Base-by-base conservation (phyloP, 2,113 vertebrate species). In the Agapornis roseicollis region DNA sequence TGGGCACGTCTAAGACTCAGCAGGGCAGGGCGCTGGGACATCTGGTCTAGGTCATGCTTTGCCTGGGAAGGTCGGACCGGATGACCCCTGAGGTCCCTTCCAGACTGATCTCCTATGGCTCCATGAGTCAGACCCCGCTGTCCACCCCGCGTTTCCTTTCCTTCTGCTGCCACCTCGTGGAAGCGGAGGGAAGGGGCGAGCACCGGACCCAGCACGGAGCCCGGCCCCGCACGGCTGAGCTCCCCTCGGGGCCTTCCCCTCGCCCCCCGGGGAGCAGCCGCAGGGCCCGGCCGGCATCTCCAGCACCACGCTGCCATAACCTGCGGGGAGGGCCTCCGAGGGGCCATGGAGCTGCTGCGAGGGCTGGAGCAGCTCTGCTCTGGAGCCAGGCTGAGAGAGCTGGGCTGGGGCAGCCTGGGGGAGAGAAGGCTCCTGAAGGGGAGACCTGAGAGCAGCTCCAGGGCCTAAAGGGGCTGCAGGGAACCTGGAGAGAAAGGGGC, bases 81-180 rank as follows among this genome's bases (percentile, higher is more conserved):
- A n/a, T 14, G 33, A 20, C 19, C 13, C 55, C 56, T 2, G 33
- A 15, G 55, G 33, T 10, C 22, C 56, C 33, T 2, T 58, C 33
- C 55, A 22, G 8, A n/a, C 55, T 7, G 55, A 13, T 0, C 1
- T 0, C 19, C 55, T 2, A 6, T 0, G 31, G 55, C 31, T 6
- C 53, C 19, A 6, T 0, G 31, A 33, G 0, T 19, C 53, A 6
- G 33, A 13, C 53, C 55, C 13, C 13, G 33, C 56, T 6, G 56
- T 33, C 56, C 20, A 13, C 33, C 53, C 13, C 13, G 56, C 33
- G 9, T n/a, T 58, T 35, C 56, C 56, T n/a, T 58, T 58, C 56
- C 56, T 58, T 58, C 56, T 58, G 35, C 56, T n/a, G 56, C 56
- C 56, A 58, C 56, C 56, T 58, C 20, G 56, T 58, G 56, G 56